These are phyloP conservation scores for Drosophila leontia DNA, from an alignment of 1,140 invertebrate genomes.

Conservation along the genomic window DNA sequence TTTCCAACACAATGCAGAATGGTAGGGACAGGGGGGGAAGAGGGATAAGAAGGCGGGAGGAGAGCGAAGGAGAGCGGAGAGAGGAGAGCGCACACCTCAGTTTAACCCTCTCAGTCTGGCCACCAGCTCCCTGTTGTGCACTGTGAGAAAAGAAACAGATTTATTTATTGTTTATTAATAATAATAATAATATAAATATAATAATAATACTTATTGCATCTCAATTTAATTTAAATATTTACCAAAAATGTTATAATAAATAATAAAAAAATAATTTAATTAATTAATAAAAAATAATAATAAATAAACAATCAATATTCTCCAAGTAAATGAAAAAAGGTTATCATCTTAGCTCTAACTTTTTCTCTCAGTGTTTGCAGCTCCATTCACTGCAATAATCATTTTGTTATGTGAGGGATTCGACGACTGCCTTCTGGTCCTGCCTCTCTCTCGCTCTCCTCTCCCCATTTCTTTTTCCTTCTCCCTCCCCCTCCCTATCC, in stretches of 20 bases:
- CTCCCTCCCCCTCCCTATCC: neutral
- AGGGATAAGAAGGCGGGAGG: too few species aligned
- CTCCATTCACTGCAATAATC: constrained; percentile 71
- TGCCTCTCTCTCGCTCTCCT: neutral
- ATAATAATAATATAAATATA: too few species aligned
- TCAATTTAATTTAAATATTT: too few species aligned
- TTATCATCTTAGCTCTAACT: too few species aligned
- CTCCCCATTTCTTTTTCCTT: neutral
- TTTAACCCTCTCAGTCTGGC: constrained; percentile 36
- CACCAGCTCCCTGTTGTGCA: constrained; percentile 12
- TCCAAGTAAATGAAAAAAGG: too few species aligned
- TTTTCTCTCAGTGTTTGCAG: constrained; percentile 8
- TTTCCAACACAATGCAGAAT: constrained; percentile 77
- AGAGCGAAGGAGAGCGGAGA: too few species aligned
- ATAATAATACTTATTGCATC: too few species aligned
- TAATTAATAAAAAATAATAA: too few species aligned
- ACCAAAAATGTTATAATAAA: too few species aligned
- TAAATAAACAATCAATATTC: too few species aligned
- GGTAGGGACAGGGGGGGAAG: constrained; percentile 3
- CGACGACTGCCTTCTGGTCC: constrained; percentile 9
- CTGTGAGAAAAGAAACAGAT: neutral
- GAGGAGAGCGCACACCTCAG: constrained; percentile 20
- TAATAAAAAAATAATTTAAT: too few species aligned
- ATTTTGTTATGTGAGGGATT: constrained; percentile 67
- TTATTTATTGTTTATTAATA: too few species aligned